These are phyloP conservation scores for Dissostichus mawsoni DNA, from an alignment of 2,113 vertebrate genomes.

Conservation along the genomic window DNA sequence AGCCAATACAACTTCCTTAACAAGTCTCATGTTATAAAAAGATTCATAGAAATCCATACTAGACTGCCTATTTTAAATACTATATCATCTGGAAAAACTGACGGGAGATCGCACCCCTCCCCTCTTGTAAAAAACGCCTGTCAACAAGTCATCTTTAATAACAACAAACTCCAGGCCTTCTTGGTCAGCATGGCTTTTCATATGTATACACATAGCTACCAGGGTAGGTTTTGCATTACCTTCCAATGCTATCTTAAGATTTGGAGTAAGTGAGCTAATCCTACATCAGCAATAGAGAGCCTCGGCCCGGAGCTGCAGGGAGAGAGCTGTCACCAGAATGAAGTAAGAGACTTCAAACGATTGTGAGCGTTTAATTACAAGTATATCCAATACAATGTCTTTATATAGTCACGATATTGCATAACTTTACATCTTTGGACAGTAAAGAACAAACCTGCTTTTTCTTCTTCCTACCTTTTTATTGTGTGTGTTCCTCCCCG, in stretches of 20 bases:
- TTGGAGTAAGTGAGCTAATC: conserved; percentile 58
- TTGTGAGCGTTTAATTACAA: no score
- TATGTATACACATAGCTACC: conserved; percentile 42
- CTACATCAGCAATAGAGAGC: conserved; percentile 40
- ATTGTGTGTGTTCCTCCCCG: background rate
- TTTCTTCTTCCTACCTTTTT: conserved; percentile 6
- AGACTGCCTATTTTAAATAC: conserved; percentile 26
- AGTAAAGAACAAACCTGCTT: conserved; percentile 26
- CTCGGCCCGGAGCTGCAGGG: conserved; percentile 17
- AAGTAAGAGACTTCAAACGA: conserved; percentile 8
- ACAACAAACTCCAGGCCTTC: conserved; percentile 44
- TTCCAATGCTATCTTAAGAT: conserved; percentile 44
- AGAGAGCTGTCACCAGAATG: conserved; percentile 18
- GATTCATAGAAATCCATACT: background rate
- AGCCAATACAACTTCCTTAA: background rate
- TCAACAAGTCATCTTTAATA: conserved; percentile 41
- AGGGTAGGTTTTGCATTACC: conserved; percentile 50
- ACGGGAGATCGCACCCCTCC: conserved; percentile 22
- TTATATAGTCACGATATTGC: no score
- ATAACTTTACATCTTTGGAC: conserved; percentile 17
- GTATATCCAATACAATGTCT: no score
- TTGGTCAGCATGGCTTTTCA: conserved; percentile 24
- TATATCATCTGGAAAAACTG: conserved; percentile 13
- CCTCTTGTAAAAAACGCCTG: conserved; percentile 37
- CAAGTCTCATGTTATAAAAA: background rate